phyloP scores from a whole-genome alignment of 2,113 vertebrate species.

The Ochotona curzoniae region DNA sequence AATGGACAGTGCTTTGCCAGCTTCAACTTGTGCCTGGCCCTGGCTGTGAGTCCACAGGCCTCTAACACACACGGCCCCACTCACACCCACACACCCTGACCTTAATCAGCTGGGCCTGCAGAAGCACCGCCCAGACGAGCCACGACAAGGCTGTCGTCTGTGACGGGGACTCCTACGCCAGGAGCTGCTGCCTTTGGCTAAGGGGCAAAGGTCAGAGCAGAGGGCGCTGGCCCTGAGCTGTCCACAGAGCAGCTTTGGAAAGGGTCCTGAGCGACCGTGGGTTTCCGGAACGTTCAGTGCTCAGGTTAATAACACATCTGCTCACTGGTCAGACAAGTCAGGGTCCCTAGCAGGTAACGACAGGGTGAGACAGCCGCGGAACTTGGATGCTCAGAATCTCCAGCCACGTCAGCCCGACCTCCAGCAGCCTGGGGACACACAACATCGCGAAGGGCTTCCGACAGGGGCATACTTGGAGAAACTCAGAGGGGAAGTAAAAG shows the following conservation, averaged over 20 bases:
- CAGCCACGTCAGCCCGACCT: not conserved
- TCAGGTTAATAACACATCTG: not conserved
- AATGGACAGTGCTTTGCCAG: constrained; percentile 9
- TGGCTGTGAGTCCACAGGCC: not conserved
- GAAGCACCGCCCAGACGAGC: not conserved
- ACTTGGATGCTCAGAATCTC: not conserved
- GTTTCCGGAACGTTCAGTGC: not conserved
- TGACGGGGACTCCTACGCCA: not conserved
- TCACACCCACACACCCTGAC: not conserved
- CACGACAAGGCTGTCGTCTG: too few relatives aligned
- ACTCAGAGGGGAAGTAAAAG: too few relatives aligned
- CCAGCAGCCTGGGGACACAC: not conserved
- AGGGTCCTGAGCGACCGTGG: not conserved
- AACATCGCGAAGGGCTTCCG: too few relatives aligned
- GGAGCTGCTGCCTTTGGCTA: not conserved
- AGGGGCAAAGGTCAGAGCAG: not conserved
- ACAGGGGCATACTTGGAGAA: too few relatives aligned
- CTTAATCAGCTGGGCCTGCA: not conserved
- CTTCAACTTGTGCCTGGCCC: not conserved
- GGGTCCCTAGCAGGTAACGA: not conserved
- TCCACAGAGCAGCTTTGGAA: not conserved
- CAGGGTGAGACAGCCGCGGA: not conserved
- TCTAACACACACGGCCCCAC: not conserved
- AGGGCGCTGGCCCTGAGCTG: not conserved
- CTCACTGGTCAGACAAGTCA: constrained; percentile 23